Conservation (phyloP, 2,797 vertebrate genomes). For the Chelmon rostratus region DNA sequence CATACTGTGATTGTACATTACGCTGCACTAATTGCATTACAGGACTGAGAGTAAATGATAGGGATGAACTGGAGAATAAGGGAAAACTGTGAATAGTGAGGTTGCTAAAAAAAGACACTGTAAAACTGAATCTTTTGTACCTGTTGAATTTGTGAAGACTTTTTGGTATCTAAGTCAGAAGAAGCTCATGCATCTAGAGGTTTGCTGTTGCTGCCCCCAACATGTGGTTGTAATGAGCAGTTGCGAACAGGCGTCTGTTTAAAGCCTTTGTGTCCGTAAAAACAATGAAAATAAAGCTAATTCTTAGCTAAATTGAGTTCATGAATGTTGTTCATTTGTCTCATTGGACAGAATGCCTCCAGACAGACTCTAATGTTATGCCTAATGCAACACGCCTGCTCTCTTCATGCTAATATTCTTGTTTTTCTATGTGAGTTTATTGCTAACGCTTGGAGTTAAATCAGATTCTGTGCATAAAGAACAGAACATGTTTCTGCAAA, state of each 20-base stretch:
- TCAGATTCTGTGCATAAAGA: constrained; percentile 10
- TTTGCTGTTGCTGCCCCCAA: constrained; percentile 38
- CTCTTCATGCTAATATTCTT: constrained; percentile 25
- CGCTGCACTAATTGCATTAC: constrained; percentile 48
- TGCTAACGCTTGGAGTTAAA: not conserved
- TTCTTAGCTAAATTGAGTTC: constrained; percentile 18
- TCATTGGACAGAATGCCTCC: constrained; percentile 56
- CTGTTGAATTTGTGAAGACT: constrained; percentile 16
- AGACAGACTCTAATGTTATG: constrained; percentile 56
- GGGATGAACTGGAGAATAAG: constrained; percentile 37
- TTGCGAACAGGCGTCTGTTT: no score
- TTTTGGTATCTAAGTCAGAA: constrained; percentile 12
- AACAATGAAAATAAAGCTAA: no score
- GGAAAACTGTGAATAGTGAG: no score
- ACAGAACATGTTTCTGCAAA: not conserved
- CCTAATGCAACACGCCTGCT: constrained; percentile 46
- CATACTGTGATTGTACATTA: constrained; percentile 50
- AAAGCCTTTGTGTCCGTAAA: no score
- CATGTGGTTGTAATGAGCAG: constrained; percentile 68
- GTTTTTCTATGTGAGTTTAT: constrained; percentile 44
- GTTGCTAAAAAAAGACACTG: not conserved
- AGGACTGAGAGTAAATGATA: constrained; percentile 56
- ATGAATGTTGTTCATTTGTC: constrained; percentile 52
- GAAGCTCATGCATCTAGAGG: no score
- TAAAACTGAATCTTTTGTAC: not conserved